Evolutionary conservation across 2,888 invertebrate species (phyloP).

Genomic region (Melolontha melolontha): DNA sequence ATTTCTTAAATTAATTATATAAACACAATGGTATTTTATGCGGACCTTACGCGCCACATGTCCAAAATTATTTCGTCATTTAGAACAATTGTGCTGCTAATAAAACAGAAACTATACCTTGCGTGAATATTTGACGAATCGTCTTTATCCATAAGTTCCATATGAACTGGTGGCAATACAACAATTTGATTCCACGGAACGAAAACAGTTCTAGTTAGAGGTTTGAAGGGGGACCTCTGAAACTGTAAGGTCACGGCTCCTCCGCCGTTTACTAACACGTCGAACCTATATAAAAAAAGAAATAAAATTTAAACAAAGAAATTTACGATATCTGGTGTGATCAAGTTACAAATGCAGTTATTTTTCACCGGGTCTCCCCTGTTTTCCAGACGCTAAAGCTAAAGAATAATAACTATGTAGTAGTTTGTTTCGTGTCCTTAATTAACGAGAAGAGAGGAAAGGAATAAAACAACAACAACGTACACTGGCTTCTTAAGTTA

Average conservation of each 20-base stretch:
- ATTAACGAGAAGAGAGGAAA: slow-evolving; percentile 28
- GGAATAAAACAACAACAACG: slow-evolving; percentile 5
- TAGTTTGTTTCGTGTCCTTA: slow-evolving; percentile 29
- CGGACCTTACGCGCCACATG: no score
- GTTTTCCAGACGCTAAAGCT: slow-evolving; percentile 21
- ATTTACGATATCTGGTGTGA: slow-evolving; percentile 5
- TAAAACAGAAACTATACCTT: slow-evolving; percentile 50
- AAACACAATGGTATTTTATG: no score
- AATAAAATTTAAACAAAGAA: not conserved
- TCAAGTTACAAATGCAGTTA: slow-evolving; percentile 12
- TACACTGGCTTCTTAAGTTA: slow-evolving; percentile 31
- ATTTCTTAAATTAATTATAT: no score
- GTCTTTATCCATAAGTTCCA: slow-evolving; percentile 84
- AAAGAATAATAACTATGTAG: slow-evolving; percentile 36
- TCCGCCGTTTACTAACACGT: slow-evolving; percentile 98
- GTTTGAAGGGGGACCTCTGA: slow-evolving; percentile 93
- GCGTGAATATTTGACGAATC: slow-evolving; percentile 54
- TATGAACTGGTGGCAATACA: slow-evolving; percentile 87
- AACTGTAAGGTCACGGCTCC: slow-evolving; percentile 97
- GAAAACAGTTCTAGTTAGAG: slow-evolving; percentile 88
- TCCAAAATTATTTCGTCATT: no score
- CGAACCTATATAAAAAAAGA: slow-evolving; percentile 79
- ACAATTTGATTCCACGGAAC: slow-evolving; percentile 99
- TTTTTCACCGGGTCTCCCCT: slow-evolving; percentile 5
- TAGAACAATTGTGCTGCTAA: no score